Evolutionary conservation across 1,140 invertebrate genomes (phyloP).

Genomic region (Teleopsis dalmanni): DNA sequence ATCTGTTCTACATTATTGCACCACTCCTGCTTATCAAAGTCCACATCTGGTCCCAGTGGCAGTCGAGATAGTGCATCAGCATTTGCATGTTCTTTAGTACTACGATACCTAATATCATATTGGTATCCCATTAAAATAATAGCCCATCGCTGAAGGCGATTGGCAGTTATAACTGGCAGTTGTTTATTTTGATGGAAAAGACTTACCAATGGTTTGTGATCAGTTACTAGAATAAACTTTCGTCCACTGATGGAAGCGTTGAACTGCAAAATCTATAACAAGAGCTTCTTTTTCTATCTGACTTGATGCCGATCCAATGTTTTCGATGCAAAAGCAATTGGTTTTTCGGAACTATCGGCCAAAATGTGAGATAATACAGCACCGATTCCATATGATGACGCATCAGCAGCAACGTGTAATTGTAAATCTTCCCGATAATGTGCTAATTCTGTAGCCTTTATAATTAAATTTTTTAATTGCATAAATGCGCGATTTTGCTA

Average conservation of each 20-base stretch:
- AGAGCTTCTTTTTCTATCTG: background rate
- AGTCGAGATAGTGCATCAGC: conserved; percentile 24
- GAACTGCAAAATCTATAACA: background rate
- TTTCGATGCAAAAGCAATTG: conserved; percentile 30
- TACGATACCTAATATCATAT: conserved; percentile 19
- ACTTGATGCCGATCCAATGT: no score
- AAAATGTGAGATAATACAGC: conserved; percentile 21
- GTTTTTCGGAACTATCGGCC: conserved; percentile 28
- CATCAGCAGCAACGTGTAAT: conserved; percentile 23
- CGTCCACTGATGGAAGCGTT: conserved; percentile 19
- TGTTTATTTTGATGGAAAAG: conserved; percentile 29
- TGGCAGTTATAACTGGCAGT: conserved; percentile 18
- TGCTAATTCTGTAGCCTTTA: conserved; percentile 19
- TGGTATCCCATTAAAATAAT: conserved; percentile 20
- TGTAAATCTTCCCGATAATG: conserved; percentile 15
- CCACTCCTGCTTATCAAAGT: background rate
- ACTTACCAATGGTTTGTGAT: conserved; percentile 45
- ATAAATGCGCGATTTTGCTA: conserved; percentile 9
- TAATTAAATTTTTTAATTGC: background rate
- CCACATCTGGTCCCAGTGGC: background rate
- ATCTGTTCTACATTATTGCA: background rate
- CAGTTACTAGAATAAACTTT: conserved; percentile 41
- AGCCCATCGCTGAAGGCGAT: conserved; percentile 31
- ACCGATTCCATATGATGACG: conserved; percentile 20
- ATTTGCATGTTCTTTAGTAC: conserved; percentile 15